A percentile compares a stretch with the other conserved stretches of the same genome.
Conservation (phyloP, 2,888 invertebrate species). For the Ormia ochracea region DNA sequence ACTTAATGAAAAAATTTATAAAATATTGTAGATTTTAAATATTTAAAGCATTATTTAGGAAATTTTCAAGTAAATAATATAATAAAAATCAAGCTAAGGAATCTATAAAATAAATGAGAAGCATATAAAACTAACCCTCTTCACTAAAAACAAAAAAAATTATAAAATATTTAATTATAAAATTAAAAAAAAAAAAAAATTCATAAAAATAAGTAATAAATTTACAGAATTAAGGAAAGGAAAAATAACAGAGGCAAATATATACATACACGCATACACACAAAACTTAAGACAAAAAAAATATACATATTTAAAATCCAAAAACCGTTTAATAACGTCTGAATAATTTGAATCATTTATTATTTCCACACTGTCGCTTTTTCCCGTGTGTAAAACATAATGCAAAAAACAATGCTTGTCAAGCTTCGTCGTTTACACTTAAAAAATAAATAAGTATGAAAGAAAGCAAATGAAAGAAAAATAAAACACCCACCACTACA, state of each 20-base stretch:
- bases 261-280: conserved; percentile 56
- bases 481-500: conserved; percentile 56
- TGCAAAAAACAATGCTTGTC: conserved; percentile 55
- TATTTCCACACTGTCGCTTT: conserved; percentile 37
- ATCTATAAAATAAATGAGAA: conserved; percentile 65
- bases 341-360: conserved; percentile 12
- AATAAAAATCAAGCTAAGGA: conserved; percentile 61
- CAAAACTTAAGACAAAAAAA: conserved; percentile 60
- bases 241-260: conserved; percentile 56
- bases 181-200: conserved; percentile 42
- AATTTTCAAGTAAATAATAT: conserved; percentile 63
- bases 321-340: conserved; percentile 45
- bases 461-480: neutral
- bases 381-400: conserved; percentile 41
- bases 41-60: conserved; percentile 66
- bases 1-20: conserved; percentile 59
- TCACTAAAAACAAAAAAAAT: conserved; percentile 67
- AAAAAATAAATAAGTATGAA: conserved; percentile 19
- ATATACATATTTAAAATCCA: conserved; percentile 45
- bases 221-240: conserved; percentile 56
- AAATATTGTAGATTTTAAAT: conserved; percentile 71
- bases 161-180: conserved; percentile 42
- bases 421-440: conserved; percentile 55
- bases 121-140: conserved; percentile 68
- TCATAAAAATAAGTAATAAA: conserved; percentile 62